Base-by-base conservation (phyloP, 2,888 invertebrate genomes). In the Drosophila planitibia region DNA sequence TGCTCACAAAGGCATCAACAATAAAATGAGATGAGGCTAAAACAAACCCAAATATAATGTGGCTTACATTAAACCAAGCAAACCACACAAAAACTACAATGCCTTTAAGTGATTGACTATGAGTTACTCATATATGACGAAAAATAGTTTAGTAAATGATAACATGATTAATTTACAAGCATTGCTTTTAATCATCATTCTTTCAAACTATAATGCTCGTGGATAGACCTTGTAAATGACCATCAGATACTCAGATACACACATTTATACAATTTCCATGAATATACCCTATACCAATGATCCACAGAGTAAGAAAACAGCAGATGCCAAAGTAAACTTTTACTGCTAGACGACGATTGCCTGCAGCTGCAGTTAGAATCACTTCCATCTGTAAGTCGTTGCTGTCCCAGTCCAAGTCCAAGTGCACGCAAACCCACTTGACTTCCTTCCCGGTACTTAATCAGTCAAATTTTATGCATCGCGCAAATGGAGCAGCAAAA, bases 401-500 rank as follows among this genome's bases (percentile, higher is more conserved):
- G 19, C 16, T 41, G 39, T 32, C 10, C 57, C 22, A 47, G 32
- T 51, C 53, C 6, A 25, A 61, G 53, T 28, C 44, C 41, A 53
- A 47, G 37, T 47, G 51, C 54, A 41, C 57, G 41, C 49, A 51
- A 65, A 47, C 57, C 72, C 58, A 65, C 70, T 76, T 81, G 76
- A 72, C 87, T 73, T 64, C 64, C 74, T 73, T 55, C 59, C 57
- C 76, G 59, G 66, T 81, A 89, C 89, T 87, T 89, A 87, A 90
- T 87, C 89, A 87, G 87, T 84, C 76, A 86, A 86, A 89, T 83
- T 83, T 73, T 70, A 74, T 79, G 76, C 75, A 66, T 57, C 37
- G 52, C 63, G 61, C 66, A 60, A 81, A 72, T 76, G 55, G 51
- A 72, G 64, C 57, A 60, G 44, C 59, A 33, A 58, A 61, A 59